phyloP scores from a whole-genome alignment of 1,140 invertebrate genomes.

The Drosophila busckii region DNA sequence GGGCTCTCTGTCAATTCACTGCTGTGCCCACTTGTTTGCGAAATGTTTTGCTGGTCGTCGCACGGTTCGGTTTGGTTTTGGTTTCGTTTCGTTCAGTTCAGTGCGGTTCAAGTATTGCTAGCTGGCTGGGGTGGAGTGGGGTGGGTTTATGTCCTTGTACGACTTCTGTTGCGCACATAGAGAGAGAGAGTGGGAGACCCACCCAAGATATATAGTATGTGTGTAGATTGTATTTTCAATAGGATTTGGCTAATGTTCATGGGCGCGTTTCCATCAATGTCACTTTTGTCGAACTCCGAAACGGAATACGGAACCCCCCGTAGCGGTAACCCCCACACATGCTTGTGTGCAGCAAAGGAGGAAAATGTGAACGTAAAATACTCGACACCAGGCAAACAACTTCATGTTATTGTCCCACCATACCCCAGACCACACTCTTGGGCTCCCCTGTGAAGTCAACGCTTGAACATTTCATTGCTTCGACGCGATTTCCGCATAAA shows the following conservation, averaged over 20 bases:
- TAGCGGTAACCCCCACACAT: no score
- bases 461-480: no score
- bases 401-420: conserved; percentile 20
- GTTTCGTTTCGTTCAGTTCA: not conserved
- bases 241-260: conserved; percentile 64
- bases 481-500: conserved; percentile 22
- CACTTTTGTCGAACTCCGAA: conserved; percentile 21
- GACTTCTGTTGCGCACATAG: conserved; percentile 53
- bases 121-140: conserved; percentile 5
- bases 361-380: conserved; percentile 25
- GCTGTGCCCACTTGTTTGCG: no score
- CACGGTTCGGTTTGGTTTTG: not conserved
- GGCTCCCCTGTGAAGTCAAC: no score
- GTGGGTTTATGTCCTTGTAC: conserved; percentile 51
- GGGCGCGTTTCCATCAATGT: conserved; percentile 61
- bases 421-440: no score
- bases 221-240: conserved; percentile 47
- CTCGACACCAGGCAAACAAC: conserved; percentile 37
- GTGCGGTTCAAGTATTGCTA: not conserved
- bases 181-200: not conserved
- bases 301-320: no score
- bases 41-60: no score
- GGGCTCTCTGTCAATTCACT: no score
- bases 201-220: not conserved
- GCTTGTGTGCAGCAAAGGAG: no score